phyloP scores from a whole-genome alignment of 1,140 invertebrate genomes.

The Zaprionus tsacasi region DNA sequence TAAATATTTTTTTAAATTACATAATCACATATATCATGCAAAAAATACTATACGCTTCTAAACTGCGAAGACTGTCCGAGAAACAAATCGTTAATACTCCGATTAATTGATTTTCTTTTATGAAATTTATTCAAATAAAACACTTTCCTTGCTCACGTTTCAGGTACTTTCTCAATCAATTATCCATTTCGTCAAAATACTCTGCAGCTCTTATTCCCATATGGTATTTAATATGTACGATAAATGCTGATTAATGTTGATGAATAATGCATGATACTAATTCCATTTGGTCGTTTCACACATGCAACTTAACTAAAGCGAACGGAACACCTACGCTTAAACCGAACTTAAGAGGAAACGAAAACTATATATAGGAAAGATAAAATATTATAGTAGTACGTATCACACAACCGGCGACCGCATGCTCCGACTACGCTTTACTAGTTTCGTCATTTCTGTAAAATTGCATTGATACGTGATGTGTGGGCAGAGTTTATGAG shows the following conservation, averaged over 20 bases:
- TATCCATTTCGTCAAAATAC: background rate
- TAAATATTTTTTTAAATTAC: background rate
- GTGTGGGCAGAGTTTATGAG: background rate
- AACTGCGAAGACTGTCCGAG: background rate
- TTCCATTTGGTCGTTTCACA: slow-evolving; percentile 48
- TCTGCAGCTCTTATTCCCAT: background rate
- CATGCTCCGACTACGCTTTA: slow-evolving; percentile 75
- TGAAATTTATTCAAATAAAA: background rate
- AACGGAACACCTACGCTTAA: slow-evolving; percentile 49
- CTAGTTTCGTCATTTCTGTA: slow-evolving; percentile 58
- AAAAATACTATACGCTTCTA: background rate
- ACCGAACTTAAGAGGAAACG: slow-evolving; percentile 9
- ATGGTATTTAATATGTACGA: slow-evolving; percentile 27
- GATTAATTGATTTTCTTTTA: background rate
- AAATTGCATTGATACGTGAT: slow-evolving; percentile 66
- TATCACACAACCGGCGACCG: slow-evolving; percentile 67
- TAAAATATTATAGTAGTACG: slow-evolving; percentile 27
- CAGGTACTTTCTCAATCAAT: background rate
- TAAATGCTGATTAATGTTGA: slow-evolving; percentile 41
- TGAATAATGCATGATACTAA: slow-evolving; percentile 50
- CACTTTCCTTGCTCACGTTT: slow-evolving; percentile 6
- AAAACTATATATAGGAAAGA: slow-evolving; percentile 20
- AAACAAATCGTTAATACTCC: background rate
- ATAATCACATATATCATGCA: background rate
- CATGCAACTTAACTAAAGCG: slow-evolving; percentile 55